Evolutionary conservation across 2,113 vertebrate species (phyloP), one percentile per base, ranked within the genome.

Genomic region (Thunnus maccoyii): DNA sequence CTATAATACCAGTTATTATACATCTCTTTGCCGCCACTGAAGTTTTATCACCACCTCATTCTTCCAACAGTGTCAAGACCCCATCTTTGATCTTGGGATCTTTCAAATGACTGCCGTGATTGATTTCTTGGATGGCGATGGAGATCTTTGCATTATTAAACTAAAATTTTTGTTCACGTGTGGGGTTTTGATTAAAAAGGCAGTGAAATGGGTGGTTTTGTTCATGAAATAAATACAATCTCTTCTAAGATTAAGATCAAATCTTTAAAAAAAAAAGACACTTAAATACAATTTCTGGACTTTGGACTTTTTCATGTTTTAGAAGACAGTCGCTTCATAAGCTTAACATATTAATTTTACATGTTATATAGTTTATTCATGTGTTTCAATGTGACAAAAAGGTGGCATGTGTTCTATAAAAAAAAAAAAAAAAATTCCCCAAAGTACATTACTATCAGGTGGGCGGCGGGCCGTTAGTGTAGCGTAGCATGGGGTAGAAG

Each of bases 391-490:
- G 51, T 12, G 52, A 51, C 16, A 36, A 48, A 67, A 83, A 58
- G 50, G 44, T 64, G 85, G n/a, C 61, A 18, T 20, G 17, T 55
- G 32, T 25, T 41, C 1, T 32, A 15, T 58, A 20, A 10, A 18
- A 36, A 36, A 62, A 62, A 30, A 30, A n/a, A 15, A 30, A 30
- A 51, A n/a, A 50, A 63, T 62, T 10, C 5, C n/a, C 8, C 1
- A 2, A 11, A 11, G 11, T 50, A 47, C 13, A 4, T 27, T 2
- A 7, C 13, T 4, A 17, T 89, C 84, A 96, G 47, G 96, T 98
- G 3, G 98, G 98, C 0, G 98, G 98, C 0, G 98, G 98, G 1
- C 98, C 98, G 0, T 98, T 98, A 89, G 95, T 97, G 79, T 99
- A 99, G 50, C 71, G 94, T 63, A 99, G 87, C 98, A 97, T 99